phyloP scores from a whole-genome alignment of 1,140 invertebrate genomes.

The Hylaeus anthracinus region DNA sequence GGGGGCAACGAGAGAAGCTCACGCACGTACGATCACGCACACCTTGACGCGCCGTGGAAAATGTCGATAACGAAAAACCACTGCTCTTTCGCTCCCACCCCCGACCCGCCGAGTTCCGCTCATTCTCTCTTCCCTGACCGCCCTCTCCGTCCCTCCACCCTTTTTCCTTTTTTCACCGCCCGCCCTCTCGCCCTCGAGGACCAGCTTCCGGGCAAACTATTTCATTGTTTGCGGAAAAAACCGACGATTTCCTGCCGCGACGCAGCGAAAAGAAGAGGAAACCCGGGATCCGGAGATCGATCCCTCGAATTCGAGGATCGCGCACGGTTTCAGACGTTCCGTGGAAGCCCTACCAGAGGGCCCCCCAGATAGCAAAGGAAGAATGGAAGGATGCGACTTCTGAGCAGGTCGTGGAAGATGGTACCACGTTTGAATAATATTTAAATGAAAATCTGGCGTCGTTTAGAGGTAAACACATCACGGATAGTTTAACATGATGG shows the following conservation, averaged over 20 bases:
- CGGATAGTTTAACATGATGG: no score
- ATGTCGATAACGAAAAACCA: slow-evolving; percentile 81
- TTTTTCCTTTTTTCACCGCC: slow-evolving; percentile 3
- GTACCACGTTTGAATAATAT: no score
- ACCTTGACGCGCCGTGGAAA: slow-evolving; percentile 72
- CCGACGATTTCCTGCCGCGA: slow-evolving; percentile 27
- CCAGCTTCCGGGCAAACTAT: slow-evolving; percentile 48
- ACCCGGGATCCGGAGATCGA: slow-evolving; percentile 15
- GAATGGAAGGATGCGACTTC: no score
- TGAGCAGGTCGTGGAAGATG: no score
- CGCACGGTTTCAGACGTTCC: no score
- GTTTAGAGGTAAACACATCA: no score
- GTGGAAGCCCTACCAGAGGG: no score
- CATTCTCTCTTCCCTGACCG: slow-evolving; percentile 14
- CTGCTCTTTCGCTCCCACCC: slow-evolving; percentile 60
- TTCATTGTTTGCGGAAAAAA: slow-evolving; percentile 45
- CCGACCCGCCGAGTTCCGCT: slow-evolving; percentile 28
- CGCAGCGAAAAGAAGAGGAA: background rate
- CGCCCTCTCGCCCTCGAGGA: slow-evolving; percentile 20
- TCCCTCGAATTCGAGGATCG: background rate
- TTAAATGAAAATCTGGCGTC: no score
- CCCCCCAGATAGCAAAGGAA: no score
- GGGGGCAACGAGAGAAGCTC: slow-evolving; percentile 60
- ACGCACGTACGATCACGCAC: slow-evolving; percentile 68
- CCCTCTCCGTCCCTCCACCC: background rate